Evolutionary conservation across 2,113 vertebrate species (phyloP).

Genomic region (Mustela nigripes): DNA sequence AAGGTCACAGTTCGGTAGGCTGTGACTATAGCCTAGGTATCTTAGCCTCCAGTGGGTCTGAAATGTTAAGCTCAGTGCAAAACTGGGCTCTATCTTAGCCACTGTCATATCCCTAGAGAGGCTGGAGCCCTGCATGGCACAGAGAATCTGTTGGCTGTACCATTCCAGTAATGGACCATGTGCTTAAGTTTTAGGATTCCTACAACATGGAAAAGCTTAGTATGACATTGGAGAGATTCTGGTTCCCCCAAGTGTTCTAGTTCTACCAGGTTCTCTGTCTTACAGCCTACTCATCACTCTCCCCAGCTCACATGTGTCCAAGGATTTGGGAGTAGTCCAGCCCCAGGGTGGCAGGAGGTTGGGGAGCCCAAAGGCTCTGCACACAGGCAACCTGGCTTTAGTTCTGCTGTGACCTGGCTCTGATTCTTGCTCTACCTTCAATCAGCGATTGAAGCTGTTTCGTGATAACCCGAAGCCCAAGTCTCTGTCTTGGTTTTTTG

Average conservation of each 20-base stretch:
- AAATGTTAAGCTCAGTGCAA: neutral
- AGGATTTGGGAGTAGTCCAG: neutral
- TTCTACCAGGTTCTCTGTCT: neutral
- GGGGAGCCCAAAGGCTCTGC: neutral
- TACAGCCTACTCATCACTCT: neutral
- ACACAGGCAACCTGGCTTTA: neutral
- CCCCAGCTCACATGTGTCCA: neutral
- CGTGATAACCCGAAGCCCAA: neutral
- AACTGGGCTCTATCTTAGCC: neutral
- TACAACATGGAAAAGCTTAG: neutral
- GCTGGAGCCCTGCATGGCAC: neutral
- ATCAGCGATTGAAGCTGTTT: neutral
- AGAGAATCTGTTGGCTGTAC: neutral
- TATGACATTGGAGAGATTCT: neutral
- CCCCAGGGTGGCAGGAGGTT: neutral
- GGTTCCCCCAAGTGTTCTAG: neutral
- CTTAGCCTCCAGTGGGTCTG: neutral
- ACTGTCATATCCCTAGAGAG: too few species aligned
- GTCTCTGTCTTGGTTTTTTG: neutral
- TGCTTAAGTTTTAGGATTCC: neutral
- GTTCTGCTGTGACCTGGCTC: neutral
- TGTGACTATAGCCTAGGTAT: neutral
- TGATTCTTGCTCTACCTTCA: neutral
- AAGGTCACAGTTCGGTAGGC: neutral
- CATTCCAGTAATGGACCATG: neutral